These are phyloP conservation scores for Triplophysa dalaica DNA, from an alignment of 2,113 vertebrate genomes.

Conservation along the genomic window DNA sequence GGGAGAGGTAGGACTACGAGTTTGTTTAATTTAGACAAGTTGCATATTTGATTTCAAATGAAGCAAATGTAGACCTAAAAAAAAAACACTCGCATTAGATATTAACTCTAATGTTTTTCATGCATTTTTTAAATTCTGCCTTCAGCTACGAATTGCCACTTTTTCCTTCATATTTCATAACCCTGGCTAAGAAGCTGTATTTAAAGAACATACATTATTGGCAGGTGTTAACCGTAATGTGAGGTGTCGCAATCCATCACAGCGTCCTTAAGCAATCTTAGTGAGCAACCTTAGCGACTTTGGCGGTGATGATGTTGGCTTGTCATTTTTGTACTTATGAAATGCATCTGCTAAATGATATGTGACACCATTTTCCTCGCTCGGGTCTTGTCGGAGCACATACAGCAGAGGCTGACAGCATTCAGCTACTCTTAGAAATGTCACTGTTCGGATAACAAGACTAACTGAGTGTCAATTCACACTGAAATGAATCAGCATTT, in stretches of 20 bases:
- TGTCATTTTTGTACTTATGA: not conserved
- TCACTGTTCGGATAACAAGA: not conserved
- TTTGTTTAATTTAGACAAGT: too few species aligned
- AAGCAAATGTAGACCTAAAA: not conserved
- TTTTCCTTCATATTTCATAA: not conserved
- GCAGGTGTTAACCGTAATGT: not conserved
- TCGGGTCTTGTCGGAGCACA: conserved; percentile 1
- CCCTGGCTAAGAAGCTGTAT: not conserved
- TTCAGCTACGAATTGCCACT: not conserved
- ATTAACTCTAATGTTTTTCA: not conserved
- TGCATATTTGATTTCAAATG: not conserved
- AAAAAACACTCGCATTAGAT: not conserved
- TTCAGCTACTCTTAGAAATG: not conserved
- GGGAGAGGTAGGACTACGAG: too few species aligned
- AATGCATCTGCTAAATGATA: conserved; percentile 35
- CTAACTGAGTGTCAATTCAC: conserved; percentile 9
- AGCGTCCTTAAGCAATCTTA: not conserved
- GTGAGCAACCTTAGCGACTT: not conserved
- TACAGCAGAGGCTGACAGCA: conserved; percentile 10
- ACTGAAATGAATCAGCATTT: not conserved
- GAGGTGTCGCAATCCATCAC: not conserved
- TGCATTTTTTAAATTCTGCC: not conserved
- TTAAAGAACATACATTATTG: not conserved
- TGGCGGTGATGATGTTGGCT: not conserved
- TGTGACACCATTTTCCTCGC: not conserved